Base-by-base conservation (phyloP, 2,113 vertebrate species). In the Pelecanus crispus region DNA sequence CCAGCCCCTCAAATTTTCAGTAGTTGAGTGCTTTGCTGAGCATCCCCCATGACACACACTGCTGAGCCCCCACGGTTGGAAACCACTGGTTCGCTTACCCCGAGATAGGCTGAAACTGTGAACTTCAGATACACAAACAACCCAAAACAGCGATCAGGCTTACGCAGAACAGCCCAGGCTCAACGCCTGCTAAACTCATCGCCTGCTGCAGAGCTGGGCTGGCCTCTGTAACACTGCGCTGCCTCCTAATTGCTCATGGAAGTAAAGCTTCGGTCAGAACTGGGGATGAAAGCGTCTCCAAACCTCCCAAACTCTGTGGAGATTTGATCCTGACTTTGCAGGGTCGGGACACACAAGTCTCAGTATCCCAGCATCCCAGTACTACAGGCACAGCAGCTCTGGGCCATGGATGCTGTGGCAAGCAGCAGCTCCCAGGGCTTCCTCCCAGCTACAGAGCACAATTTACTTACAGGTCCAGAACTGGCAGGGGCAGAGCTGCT, bases 401-500 rank as follows among this genome's bases (percentile, higher is more conserved):
- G 3, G 55, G 44, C 26, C 32, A 28, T 0, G 0, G 21, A 0
- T 0, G 10, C 53, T 13, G 50, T 0, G 3, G 21, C 55, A 8
- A 50, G 42, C 42, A 26, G 86, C 88, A 68, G 58, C 71, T 83
- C 28, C 73, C 2, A 2, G 19, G 24, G 42, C 58, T 81, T 68
- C 52, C 34, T 38, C 17, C 62, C 2, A 5, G 24, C 34, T 42
- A 24, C 0, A 0, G 55, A 13, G 26, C 34, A 2, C 1, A 4
- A 7, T 31, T 4, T 2, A 34, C 25, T 49, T 4, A 17, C 0
- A 2, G 20, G 15, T 31, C 10, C 58, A 59, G 79, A 75, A 5
- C 6, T 0, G 1, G 7, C 0, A 21, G 26, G 52, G 45, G 15
- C 29, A 14, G 66, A 59, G 52, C n/a, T 62, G 59, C 16, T 16